Base-by-base conservation (phyloP, 2,888 invertebrate species). In the Phymatocera aterrima region DNA sequence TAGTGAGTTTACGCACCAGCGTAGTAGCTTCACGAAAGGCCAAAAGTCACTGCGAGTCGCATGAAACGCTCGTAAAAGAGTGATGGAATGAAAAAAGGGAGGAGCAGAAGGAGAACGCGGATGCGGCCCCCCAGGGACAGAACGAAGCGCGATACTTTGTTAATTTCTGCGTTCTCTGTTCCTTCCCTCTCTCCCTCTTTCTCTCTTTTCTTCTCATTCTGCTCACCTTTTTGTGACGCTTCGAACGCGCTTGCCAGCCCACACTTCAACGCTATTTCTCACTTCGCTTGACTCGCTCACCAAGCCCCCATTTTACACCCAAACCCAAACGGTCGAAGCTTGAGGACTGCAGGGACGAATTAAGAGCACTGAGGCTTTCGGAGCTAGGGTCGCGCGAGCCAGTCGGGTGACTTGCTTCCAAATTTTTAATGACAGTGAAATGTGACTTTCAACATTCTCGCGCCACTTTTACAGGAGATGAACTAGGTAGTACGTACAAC, bases 1-100 rank as follows among this genome's bases (percentile, higher is more conserved):
- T 65, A 12, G n/a, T 15, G 68, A 68, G 15, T 68, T 68, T 68
- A 68, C n/a, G 46, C 43, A 40, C 24, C 60, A 15, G 10, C 18
- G 61, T 12, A 46, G 28, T 68, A 64, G 18, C 46, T 43, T 46
- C 46, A 24, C 24, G 46, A 24, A 34, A 68, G 68, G 46, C 68
- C 21, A 46, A 68, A 68, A 68, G 46, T 68, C 46, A 18, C 24
- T 15, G 18, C 68, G 46, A 72, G 48, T 72, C 31, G 72, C 51
- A 34, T 72, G 43, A 72, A 72, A 72, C 10, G 10, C 34, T 51
- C 72, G 72, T 72, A 72, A 72, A 72, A 72, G 72, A 48, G 18
- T 18, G 51, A 72, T 48, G 51, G 34, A 72, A n/a, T n/a, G n/a
- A n/a, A n/a, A n/a, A n/a, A n/a, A n/a, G n/a, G n/a, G n/a, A n/a